These are phyloP conservation scores for Prunella himalayana DNA, from an alignment of 2,113 vertebrate species.

Conservation along the genomic window DNA sequence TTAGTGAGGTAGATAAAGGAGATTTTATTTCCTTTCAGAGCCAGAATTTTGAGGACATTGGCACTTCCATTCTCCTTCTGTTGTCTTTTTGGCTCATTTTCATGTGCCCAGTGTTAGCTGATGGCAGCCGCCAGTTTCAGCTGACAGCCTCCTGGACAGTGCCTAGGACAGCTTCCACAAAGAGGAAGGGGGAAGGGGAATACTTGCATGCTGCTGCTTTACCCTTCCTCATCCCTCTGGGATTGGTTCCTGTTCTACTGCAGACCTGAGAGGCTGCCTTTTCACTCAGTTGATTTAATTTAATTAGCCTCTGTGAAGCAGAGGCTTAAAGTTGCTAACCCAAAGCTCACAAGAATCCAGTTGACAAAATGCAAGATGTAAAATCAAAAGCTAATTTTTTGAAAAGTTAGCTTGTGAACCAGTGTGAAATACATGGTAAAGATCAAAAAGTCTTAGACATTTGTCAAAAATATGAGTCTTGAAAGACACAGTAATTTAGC, in stretches of 20 bases:
- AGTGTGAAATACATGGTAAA: slow-evolving; percentile 1
- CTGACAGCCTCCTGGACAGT: slow-evolving; percentile 33
- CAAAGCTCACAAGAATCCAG: slow-evolving; percentile 46
- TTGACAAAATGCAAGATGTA: slow-evolving; percentile 46
- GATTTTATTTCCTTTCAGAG: background rate
- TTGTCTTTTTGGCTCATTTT: slow-evolving; percentile 38
- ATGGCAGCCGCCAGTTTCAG: background rate
- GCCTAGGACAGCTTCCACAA: background rate
- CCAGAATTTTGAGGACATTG: slow-evolving; percentile 23
- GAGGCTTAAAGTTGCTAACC: slow-evolving; percentile 59
- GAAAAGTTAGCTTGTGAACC: slow-evolving; percentile 16
- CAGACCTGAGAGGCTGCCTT: slow-evolving; percentile 51
- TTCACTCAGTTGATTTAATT: slow-evolving; percentile 64
- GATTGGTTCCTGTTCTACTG: slow-evolving; percentile 16
- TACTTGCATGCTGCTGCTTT: background rate
- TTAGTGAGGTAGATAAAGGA: slow-evolving; percentile 28
- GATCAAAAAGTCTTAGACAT: slow-evolving; percentile 60
- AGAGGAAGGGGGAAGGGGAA: background rate
- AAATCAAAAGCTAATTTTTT: slow-evolving; percentile 57
- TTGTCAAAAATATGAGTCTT: slow-evolving; percentile 53
- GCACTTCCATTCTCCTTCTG: slow-evolving; percentile 46
- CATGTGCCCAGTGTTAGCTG: background rate
- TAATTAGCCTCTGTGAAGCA: slow-evolving; percentile 65
- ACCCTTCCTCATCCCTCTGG: slow-evolving; percentile 33
- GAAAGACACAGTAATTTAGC: slow-evolving; percentile 50